Evolutionary conservation across 2,113 vertebrate genomes (phyloP), one percentile per base, ranked within the genome.

Genomic region (Quiscalus mexicanus): DNA sequence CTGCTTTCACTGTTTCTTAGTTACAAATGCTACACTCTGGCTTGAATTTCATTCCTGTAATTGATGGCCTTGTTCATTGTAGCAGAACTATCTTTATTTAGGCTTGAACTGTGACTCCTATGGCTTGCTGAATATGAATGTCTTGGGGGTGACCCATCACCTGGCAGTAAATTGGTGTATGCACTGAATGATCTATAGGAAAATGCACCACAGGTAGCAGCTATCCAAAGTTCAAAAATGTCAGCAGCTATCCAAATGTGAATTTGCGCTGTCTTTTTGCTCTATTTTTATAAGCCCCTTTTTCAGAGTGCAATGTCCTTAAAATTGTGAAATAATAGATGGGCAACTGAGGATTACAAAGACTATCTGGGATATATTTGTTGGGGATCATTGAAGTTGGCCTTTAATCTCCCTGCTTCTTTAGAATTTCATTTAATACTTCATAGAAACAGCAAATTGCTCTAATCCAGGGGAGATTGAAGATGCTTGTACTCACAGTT

Each of bases 391-490:
- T 85, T 41, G 15, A 64, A 64, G 35, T 27, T 92, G 74, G 73
- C 68, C 41, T 95, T 90, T 93, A 96, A 96, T 95, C 90, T 92
- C 63, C 56, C 77, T 63, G 6, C 47, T 94, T 92, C 83, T 94
- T 95, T 85, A 85, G 87, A 94, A 95, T 95, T 96, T 90, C 17
- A 75, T 77, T 84, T 94, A 95, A 63, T 94, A 42, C 58, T 87
- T 94, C 31, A 85, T 87, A 83, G 87, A 87, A 95, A 75, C n/a
- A 64, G 84, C 37, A 83, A 71, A 20, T 65, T 90, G 39, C 31
- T 87, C 37, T 94, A 91, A 91, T 94, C 77, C 77, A 89, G 65
- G 31, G 30, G 41, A 58, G 42, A 65, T 10, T 68, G 64, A 91
- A 52, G 74, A 69, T 92, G 10, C 22, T 79, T 84, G 56, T 76